These are phyloP conservation scores for Drusus annulatus DNA, from an alignment of 1,140 invertebrate species.

Conservation along the genomic window DNA sequence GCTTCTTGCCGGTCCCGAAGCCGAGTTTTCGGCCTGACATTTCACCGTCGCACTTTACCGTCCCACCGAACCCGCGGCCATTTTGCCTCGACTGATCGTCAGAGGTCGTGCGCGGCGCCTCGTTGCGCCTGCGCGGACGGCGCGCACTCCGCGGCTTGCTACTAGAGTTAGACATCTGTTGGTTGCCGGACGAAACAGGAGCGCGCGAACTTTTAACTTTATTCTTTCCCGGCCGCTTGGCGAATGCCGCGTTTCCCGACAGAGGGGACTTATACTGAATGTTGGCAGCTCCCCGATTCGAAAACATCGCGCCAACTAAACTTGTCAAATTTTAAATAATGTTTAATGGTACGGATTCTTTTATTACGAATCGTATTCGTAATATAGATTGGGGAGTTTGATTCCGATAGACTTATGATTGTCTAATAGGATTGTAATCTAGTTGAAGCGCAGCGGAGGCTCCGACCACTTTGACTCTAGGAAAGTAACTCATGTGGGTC, in stretches of 20 bases:
- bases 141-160: slow-evolving; percentile 34
- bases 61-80: slow-evolving; percentile 52
- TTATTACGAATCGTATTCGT: background rate
- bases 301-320: slow-evolving; percentile 41
- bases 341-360: background rate
- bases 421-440: background rate
- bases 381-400: background rate
- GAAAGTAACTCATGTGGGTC: background rate
- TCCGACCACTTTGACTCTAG: slow-evolving; percentile 18
- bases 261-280: slow-evolving; percentile 38
- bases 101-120: slow-evolving; percentile 45
- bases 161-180: slow-evolving; percentile 43
- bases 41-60: slow-evolving; percentile 34
- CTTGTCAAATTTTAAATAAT: background rate
- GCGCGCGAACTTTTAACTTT: slow-evolving; percentile 50
- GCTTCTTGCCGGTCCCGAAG: slow-evolving; percentile 65
- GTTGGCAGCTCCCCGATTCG: slow-evolving; percentile 36
- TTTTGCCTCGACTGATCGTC: slow-evolving; percentile 61
- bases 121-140: slow-evolving; percentile 42
- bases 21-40: slow-evolving; percentile 49
- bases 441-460: background rate
- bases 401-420: background rate
- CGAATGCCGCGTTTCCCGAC: slow-evolving; percentile 25
- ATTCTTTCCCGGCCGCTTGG: slow-evolving; percentile 43
- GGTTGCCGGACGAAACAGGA: slow-evolving; percentile 32